Evolutionary conservation across 2,797 vertebrate species (phyloP).

Genomic region (Lycodopsis pacificus): DNA sequence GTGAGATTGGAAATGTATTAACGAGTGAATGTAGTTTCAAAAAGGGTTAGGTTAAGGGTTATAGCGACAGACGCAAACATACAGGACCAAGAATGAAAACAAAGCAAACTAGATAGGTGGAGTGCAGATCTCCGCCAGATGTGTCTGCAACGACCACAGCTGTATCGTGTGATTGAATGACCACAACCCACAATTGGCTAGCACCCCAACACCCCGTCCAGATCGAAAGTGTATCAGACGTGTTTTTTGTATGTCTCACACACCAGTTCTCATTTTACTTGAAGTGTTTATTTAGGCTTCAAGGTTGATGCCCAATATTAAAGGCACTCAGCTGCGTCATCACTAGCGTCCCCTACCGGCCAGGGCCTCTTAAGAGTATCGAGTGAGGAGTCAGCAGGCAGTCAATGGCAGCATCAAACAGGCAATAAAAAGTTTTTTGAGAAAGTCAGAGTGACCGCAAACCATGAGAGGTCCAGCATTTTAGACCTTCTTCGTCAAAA

Average conservation of each 20-base stretch:
- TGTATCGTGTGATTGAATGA: background rate
- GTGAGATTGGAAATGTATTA: conserved; percentile 10
- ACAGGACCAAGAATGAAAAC: background rate
- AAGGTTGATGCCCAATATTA: too few species aligned
- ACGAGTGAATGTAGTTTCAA: background rate
- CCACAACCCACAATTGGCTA: background rate
- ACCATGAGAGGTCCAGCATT: background rate
- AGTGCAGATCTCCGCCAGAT: background rate
- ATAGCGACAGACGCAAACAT: background rate
- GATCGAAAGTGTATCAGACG: background rate
- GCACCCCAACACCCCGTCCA: too few species aligned
- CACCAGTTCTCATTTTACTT: background rate
- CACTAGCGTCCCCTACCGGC: background rate
- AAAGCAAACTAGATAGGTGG: too few species aligned
- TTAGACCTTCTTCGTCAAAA: background rate
- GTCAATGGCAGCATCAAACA: too few species aligned
- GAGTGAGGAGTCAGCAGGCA: too few species aligned
- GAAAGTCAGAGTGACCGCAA: too few species aligned
- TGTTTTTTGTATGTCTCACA: background rate
- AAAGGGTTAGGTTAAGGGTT: too few species aligned
- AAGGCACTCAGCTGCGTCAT: background rate
- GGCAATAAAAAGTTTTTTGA: too few species aligned
- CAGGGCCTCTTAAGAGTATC: too few species aligned
- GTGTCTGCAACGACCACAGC: too few species aligned
- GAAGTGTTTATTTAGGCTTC: background rate